A percentile compares a stretch with the other conserved stretches of the same genome.
Evolutionary conservation across 2,888 invertebrate genomes (phyloP).

Genomic region (Baccha elongata): DNA sequence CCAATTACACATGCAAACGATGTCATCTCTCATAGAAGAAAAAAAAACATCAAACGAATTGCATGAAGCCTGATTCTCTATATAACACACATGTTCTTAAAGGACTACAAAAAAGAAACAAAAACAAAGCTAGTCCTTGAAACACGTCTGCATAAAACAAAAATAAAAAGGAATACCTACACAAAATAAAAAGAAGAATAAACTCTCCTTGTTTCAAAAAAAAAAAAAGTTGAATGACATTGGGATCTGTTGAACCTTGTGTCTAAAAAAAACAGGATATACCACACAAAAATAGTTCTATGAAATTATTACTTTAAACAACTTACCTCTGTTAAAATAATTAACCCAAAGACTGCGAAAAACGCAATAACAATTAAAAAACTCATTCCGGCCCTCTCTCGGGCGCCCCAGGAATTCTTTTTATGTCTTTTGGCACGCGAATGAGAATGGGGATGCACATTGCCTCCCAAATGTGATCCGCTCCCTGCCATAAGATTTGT

Average conservation of each 20-base stretch:
- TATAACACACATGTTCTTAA: conserved; percentile 5
- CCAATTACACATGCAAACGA: conserved; percentile 52
- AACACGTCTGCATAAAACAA: conserved; percentile 47
- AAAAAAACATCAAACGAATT: conserved; percentile 58
- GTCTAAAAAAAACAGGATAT: conserved; percentile 19
- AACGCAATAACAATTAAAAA: conserved; percentile 96
- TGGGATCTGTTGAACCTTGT: conserved; percentile 48
- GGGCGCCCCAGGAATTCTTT: conserved; percentile 81
- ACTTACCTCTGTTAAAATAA: conserved; percentile 92
- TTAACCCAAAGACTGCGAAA: conserved; percentile 93
- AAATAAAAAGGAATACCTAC: background rate
- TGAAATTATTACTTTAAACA: conserved; percentile 48
- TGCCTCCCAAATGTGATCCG: conserved; percentile 57
- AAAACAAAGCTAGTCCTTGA: conserved; percentile 51
- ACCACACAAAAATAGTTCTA: conserved; percentile 11
- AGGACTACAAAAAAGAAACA: conserved; percentile 14
- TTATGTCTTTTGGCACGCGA: conserved; percentile 79
- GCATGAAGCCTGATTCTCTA: conserved; percentile 16
- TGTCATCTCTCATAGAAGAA: conserved; percentile 8
- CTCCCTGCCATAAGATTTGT: conserved; percentile 58
- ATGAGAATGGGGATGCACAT: conserved; percentile 58
- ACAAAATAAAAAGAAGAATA: background rate
- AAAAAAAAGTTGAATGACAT: conserved; percentile 63
- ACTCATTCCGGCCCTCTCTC: conserved; percentile 93
- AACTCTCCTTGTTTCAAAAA: background rate